phyloP scores from a whole-genome alignment of 2,113 vertebrate genomes.

The Geococcyx californianus region DNA sequence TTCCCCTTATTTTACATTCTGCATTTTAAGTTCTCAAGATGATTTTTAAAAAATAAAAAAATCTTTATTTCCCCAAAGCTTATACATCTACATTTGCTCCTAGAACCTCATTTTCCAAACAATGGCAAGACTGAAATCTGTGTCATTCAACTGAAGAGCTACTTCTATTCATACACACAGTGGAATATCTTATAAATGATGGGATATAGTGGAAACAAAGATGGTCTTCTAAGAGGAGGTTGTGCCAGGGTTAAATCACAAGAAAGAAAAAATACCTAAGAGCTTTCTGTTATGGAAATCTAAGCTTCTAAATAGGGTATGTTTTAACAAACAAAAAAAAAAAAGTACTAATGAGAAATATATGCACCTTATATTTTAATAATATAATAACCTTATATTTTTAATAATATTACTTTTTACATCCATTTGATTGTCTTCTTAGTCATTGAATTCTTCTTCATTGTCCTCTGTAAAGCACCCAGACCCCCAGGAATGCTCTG shows the following conservation, averaged over 20 bases:
- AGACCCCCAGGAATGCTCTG: neutral
- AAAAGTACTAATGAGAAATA: neutral
- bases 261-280: neutral
- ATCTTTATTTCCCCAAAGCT: neutral
- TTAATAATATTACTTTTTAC: neutral
- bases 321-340: neutral
- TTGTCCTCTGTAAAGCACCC: neutral
- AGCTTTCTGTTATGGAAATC: neutral
- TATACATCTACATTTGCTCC: neutral
- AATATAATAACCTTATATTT: neutral
- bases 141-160: neutral
- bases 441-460: neutral
- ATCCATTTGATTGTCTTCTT: neutral
- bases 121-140: neutral
- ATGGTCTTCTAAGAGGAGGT: neutral
- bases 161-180: neutral
- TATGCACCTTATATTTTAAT: neutral
- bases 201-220: neutral
- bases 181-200: neutral
- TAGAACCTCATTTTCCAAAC: neutral
- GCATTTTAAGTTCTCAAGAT: neutral
- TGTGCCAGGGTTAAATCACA: neutral
- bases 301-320: neutral
- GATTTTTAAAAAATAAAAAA: neutral
- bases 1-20: neutral